These are phyloP conservation scores for Stegastes partitus DNA, from an alignment of 2,113 vertebrate species.

Conservation along the genomic window DNA sequence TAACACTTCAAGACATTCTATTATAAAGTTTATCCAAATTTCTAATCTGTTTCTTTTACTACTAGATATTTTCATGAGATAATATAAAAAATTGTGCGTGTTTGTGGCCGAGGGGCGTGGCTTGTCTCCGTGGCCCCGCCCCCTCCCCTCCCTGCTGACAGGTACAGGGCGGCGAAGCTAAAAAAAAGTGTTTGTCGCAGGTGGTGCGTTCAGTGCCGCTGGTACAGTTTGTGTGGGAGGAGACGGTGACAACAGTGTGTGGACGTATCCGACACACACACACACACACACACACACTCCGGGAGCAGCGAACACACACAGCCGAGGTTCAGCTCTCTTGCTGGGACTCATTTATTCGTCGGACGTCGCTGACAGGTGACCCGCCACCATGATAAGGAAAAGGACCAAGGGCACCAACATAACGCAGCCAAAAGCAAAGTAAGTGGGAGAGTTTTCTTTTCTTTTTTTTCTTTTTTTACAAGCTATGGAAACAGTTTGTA, in stretches of 20 bases:
- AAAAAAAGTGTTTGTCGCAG: neutral
- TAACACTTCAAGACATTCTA: no score
- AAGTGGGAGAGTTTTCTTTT: slow-evolving; percentile 26
- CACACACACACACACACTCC: neutral
- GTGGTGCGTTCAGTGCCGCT: neutral
- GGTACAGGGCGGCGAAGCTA: neutral
- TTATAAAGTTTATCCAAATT: no score
- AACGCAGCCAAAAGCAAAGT: slow-evolving; percentile 58
- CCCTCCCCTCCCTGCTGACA: neutral
- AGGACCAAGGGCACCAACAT: slow-evolving; percentile 67
- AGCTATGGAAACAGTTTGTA: neutral
- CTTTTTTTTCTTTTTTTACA: no score
- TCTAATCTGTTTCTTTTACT: no score
- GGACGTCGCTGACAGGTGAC: slow-evolving; percentile 57
- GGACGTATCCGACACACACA: neutral
- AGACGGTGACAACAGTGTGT: neutral
- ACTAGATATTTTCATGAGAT: no score
- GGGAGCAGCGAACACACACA: neutral
- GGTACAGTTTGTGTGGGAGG: neutral
- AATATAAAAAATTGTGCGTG: neutral
- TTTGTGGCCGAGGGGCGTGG: neutral
- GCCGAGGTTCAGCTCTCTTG: slow-evolving; percentile 28
- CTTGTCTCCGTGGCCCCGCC: neutral
- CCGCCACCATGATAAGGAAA: slow-evolving; percentile 79
- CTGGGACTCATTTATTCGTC: slow-evolving; percentile 13